These are phyloP conservation scores for Leptobrachium ailaonicum DNA, from an alignment of 2,113 vertebrate genomes.

Conservation along the genomic window DNA sequence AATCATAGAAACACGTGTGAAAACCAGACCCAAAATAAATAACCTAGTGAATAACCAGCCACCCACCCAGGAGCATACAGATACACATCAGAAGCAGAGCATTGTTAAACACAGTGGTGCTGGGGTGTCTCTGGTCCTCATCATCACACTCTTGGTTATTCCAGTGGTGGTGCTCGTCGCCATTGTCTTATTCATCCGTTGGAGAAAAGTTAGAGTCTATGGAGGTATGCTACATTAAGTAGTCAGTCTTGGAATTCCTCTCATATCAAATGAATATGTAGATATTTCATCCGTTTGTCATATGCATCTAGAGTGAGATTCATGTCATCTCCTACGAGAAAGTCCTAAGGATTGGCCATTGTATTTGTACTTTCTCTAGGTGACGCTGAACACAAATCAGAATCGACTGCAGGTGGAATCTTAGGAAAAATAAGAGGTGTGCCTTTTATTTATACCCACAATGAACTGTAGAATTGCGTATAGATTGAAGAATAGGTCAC, in stretches of 20 bases:
- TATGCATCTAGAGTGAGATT: too few species aligned
- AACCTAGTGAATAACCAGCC: constrained; percentile 61
- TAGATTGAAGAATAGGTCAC: too few species aligned
- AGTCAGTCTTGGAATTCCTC: too few species aligned
- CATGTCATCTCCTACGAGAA: not conserved
- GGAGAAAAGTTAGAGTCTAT: constrained; percentile 82
- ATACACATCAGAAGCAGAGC: constrained; percentile 64
- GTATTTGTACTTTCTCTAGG: constrained; percentile 61
- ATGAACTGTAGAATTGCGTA: too few species aligned
- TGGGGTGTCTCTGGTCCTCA: constrained; percentile 76
- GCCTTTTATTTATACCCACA: constrained; percentile 21
- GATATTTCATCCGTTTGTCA: too few species aligned
- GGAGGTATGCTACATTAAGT: constrained; percentile 63
- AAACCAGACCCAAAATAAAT: constrained; percentile 67
- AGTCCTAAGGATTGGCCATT: constrained; percentile 44
- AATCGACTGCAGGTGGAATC: constrained; percentile 82
- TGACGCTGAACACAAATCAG: constrained; percentile 81
- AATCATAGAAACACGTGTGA: constrained; percentile 75
- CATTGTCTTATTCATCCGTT: constrained; percentile 80
- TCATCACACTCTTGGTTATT: constrained; percentile 85
- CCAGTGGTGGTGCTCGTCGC: constrained; percentile 80
- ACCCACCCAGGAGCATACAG: constrained; percentile 54
- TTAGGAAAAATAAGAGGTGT: constrained; percentile 89
- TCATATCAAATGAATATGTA: too few species aligned
- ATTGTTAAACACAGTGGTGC: constrained; percentile 55